These are phyloP conservation scores for Montipora cactus DNA, from an alignment of 64 coral and sea anemone genomes.

Conservation along the genomic window DNA sequence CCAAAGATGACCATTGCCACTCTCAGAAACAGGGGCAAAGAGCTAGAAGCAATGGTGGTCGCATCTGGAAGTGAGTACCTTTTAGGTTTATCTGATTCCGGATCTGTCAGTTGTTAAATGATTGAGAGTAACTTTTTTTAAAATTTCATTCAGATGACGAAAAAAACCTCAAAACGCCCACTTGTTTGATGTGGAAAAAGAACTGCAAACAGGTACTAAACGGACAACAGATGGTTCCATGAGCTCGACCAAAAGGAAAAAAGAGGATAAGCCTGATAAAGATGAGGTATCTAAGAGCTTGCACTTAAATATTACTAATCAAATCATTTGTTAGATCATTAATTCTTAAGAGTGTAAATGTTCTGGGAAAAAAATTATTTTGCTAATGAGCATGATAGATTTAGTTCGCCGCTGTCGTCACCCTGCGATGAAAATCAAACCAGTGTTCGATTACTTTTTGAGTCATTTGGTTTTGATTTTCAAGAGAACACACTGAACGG, in stretches of 20 bases:
- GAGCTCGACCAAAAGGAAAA: conserved; percentile 9
- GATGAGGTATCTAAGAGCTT: not conserved
- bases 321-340: not conserved
- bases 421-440: not conserved
- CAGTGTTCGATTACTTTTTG: not conserved
- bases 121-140: not conserved
- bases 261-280: not conserved
- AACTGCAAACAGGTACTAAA: not conserved
- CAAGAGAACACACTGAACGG: not conserved
- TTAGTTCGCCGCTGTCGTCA: not conserved
- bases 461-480: not conserved
- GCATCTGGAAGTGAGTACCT: not conserved
- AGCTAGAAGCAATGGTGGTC: not conserved
- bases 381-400: not conserved
- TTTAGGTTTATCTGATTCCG: not conserved
- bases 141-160: not conserved
- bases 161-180: not conserved
- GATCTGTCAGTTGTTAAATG: not conserved
- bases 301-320: not conserved
- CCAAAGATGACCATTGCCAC: not conserved
- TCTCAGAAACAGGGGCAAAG: not conserved
- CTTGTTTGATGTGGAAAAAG: not conserved
- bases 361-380: not conserved
- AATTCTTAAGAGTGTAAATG: not conserved
- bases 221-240: not conserved